Evolutionary conservation across 2,797 vertebrate genomes (phyloP), one percentile per base, ranked within the genome.

Genomic region (Morus bassanus): DNA sequence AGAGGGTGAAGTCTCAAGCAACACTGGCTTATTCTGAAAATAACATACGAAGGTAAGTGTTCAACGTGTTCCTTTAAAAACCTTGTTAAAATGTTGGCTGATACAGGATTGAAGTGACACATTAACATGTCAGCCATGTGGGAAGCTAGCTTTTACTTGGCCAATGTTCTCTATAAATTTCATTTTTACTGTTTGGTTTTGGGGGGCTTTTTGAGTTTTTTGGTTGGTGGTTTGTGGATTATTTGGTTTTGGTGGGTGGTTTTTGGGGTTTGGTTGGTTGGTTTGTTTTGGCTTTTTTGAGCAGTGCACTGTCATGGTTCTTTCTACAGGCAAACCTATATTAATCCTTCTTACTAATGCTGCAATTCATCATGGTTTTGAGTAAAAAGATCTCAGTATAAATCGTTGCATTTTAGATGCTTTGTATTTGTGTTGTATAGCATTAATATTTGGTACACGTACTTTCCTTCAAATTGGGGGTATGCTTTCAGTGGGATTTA

Each of bases 41-140:
- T 68, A 98, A 99, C 84, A 87, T 98, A 48, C 92, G 91, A 97
- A 99, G 99, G 99, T 99, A 96, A 85, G 50, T 70, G 59, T 11
- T 86, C 8, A 2, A 8, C 0, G 0, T 28, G 10, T 13, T 78
- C 18, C 48, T 86, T 81, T 75, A 63, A 73, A 88, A 88, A 23
- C 11, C 22, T 41, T 28, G 11, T 50, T 57, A 9, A 82, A 39
- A 11, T 18, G 10, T 63, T 68, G 73, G 25, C 59, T 85, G 7
- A 12, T 18, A 1, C 4, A 24, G 51, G n/a, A 23, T 43, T 72
- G 56, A 65, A 57, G 56, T 70, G 39, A 21, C 54, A 35, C 7
- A 1, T 43, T 27, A 37, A 25, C 14, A 6, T 27, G 3, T 83
- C 35, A 72, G 33, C 50, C 8, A 0, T 30, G 7, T 80, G 35